Evolutionary conservation across 1,140 invertebrate genomes (phyloP).

Genomic region (Pseudomyrmex cubaensis): DNA sequence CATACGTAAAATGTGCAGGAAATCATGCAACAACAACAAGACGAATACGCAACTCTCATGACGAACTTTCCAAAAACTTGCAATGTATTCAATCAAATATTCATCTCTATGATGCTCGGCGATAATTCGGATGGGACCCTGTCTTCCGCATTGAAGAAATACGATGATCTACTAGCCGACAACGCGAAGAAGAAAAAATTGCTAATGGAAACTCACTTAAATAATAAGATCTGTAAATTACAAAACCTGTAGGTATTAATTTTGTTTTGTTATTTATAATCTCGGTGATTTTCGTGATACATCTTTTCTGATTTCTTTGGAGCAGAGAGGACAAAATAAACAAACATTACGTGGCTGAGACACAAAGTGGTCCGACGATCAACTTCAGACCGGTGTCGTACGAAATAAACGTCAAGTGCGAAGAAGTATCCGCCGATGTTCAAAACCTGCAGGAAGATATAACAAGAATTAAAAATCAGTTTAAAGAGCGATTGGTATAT

Average conservation of each 20-base stretch:
- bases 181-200: slow-evolving; percentile 66
- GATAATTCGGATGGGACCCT: slow-evolving; percentile 66
- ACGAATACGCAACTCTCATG: slow-evolving; percentile 71
- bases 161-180: slow-evolving; percentile 63
- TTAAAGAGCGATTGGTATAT: slow-evolving; percentile 66
- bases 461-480: slow-evolving; percentile 57
- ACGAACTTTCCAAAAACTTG: slow-evolving; percentile 62
- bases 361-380: slow-evolving; percentile 35
- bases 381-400: slow-evolving; percentile 53
- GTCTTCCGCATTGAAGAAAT: slow-evolving; percentile 70
- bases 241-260: slow-evolving; percentile 65
- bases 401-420: slow-evolving; percentile 44
- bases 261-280: not conserved
- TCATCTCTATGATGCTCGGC: slow-evolving; percentile 74
- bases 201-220: slow-evolving; percentile 59
- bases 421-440: slow-evolving; percentile 36
- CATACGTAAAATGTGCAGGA: slow-evolving; percentile 71
- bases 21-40: slow-evolving; percentile 76
- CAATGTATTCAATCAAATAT: slow-evolving; percentile 79
- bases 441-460: slow-evolving; percentile 54
- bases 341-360: slow-evolving; percentile 43
- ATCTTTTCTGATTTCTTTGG: slow-evolving; percentile 12
- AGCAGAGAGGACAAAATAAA: slow-evolving; percentile 58
- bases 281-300: not conserved
- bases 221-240: slow-evolving; percentile 61